phyloP scores from a whole-genome alignment of 2,888 invertebrate genomes.

The Hirtodrosophila histrioides region DNA sequence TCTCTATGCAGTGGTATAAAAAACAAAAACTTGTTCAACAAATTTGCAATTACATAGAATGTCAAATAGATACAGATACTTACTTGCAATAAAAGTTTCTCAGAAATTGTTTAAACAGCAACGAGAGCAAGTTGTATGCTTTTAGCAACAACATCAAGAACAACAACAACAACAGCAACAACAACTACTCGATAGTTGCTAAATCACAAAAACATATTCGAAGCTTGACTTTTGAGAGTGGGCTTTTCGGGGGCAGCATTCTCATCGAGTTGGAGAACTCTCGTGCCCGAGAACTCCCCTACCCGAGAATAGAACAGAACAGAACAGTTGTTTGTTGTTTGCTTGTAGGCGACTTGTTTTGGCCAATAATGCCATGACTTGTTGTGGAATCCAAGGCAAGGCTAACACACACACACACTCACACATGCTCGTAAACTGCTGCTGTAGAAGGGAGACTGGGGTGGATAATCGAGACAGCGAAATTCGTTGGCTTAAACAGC shows the following conservation, averaged over 20 bases:
- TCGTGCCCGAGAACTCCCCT: neutral
- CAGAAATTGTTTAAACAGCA: conserved; percentile 42
- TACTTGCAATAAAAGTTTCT: conserved; percentile 44
- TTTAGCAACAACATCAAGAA: conserved; percentile 30
- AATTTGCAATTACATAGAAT: conserved; percentile 57
- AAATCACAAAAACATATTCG: conserved; percentile 65
- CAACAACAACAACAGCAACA: conserved; percentile 16
- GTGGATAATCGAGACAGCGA: conserved; percentile 50
- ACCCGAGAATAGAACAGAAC: conserved; percentile 36
- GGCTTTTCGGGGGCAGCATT: conserved; percentile 71
- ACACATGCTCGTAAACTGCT: neutral
- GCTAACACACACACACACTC: conserved; percentile 33
- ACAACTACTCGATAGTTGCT: conserved; percentile 52
- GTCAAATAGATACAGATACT: conserved; percentile 1
- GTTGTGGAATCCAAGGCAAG: conserved; percentile 73
- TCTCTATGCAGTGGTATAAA: too few species aligned
- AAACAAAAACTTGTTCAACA: conserved; percentile 63
- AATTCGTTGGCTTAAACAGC: conserved; percentile 69
- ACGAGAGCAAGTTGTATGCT: conserved; percentile 56
- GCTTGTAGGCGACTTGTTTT: conserved; percentile 75
- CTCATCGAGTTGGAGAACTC: conserved; percentile 35
- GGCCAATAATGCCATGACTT: conserved; percentile 76
- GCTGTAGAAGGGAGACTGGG: conserved; percentile 4
- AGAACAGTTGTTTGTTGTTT: conserved; percentile 48
- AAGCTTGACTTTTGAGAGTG: conserved; percentile 62